These are phyloP conservation scores for Drosophila tani DNA, from an alignment of 1,140 invertebrate species.

Conservation along the genomic window DNA sequence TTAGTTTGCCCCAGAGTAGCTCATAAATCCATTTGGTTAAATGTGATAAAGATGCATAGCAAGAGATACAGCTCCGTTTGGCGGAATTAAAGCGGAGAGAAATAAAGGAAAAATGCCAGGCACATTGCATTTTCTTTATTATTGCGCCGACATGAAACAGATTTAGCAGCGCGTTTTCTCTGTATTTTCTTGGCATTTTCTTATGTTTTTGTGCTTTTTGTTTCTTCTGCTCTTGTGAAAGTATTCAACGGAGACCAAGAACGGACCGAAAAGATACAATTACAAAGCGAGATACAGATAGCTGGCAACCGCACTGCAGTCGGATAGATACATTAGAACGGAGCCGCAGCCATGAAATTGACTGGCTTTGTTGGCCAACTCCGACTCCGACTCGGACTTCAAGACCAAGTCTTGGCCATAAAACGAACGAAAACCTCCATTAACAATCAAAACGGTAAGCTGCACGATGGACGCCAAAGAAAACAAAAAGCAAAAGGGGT, in stretches of 20 bases:
- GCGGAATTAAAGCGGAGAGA: slow-evolving; percentile 30
- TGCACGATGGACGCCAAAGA: slow-evolving; percentile 22
- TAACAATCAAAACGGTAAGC: slow-evolving; percentile 39
- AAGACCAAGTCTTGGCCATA: slow-evolving; percentile 23
- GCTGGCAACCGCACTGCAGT: slow-evolving; percentile 46
- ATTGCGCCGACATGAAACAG: slow-evolving; percentile 55
- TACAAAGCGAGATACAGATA: slow-evolving; percentile 36
- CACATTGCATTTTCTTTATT: slow-evolving; percentile 20
- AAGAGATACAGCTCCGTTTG: slow-evolving; percentile 25
- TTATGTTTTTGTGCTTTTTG: background rate
- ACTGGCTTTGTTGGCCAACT: slow-evolving; percentile 72
- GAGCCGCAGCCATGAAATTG: slow-evolving; percentile 74
- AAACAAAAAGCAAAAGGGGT: background rate
- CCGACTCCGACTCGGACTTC: slow-evolving; percentile 37
- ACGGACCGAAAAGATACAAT: slow-evolving; percentile 67
- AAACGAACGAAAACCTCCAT: slow-evolving; percentile 24
- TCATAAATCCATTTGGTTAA: slow-evolving; percentile 52
- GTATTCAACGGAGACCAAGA: slow-evolving; percentile 59
- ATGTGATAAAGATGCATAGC: slow-evolving; percentile 54
- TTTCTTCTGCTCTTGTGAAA: slow-evolving; percentile 58
- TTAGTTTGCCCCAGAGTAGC: slow-evolving; percentile 30
- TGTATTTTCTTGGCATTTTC: background rate
- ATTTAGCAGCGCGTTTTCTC: slow-evolving; percentile 51
- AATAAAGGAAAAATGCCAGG: slow-evolving; percentile 21
- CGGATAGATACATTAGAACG: slow-evolving; percentile 69